Evolutionary conservation across 2,888 invertebrate genomes (phyloP).

Genomic region (Eristalinus aeneus): DNA sequence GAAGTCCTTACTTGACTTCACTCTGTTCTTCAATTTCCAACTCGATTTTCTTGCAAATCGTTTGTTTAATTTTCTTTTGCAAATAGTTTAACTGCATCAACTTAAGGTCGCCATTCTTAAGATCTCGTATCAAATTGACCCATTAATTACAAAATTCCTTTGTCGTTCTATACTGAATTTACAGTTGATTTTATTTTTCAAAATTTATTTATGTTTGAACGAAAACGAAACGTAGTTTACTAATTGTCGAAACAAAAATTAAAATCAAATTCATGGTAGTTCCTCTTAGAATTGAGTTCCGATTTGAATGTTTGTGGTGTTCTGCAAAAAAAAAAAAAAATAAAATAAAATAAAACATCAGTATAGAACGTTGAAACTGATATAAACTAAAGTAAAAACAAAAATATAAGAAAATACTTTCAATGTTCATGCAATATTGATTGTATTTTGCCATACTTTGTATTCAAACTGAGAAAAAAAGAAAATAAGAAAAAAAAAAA

Average conservation of each 20-base stretch:
- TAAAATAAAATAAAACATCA: conserved; percentile 27
- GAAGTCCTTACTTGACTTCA: no score
- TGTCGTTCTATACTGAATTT: conserved; percentile 68
- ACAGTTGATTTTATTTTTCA: conserved; percentile 32
- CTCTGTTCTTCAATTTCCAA: no score
- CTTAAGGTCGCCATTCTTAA: no score
- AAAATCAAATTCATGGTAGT: conserved; percentile 22
- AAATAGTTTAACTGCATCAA: no score
- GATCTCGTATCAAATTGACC: no score
- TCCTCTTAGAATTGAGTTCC: conserved; percentile 51
- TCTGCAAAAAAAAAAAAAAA: conserved; percentile 54
- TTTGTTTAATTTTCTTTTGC: no score
- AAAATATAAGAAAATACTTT: conserved; percentile 11
- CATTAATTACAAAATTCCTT: conserved; percentile 58
- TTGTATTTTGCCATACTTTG: conserved; percentile 7
- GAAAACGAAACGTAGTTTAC: conserved; percentile 11
- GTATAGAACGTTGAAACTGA: conserved; percentile 65
- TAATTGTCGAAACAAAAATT: conserved; percentile 6
- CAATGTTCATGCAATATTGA: conserved; percentile 12
- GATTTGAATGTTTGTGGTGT: conserved; percentile 67
- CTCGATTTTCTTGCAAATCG: no score
- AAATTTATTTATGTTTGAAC: conserved; percentile 17
- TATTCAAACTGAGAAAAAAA: no score
- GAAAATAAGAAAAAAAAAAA: neutral
- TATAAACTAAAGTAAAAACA: conserved; percentile 1